Conservation (phyloP, 2,888 invertebrate species). For the Thelaira solivaga region DNA sequence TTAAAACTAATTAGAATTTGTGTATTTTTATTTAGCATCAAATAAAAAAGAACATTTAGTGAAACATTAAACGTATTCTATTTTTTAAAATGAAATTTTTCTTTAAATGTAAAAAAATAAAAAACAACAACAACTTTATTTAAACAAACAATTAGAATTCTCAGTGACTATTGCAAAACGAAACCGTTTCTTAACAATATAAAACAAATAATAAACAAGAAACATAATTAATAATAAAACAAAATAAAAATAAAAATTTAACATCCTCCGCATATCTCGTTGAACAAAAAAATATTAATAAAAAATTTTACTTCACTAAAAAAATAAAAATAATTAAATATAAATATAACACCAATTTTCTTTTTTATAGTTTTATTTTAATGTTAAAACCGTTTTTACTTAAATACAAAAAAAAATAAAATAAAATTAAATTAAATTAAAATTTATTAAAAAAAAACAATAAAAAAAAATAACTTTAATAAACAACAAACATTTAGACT, state of each 20-base stretch:
- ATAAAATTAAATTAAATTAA: neutral
- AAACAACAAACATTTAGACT: conserved; percentile 30
- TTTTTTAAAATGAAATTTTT: neutral
- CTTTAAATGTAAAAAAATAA: neutral
- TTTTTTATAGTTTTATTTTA: conserved; percentile 38
- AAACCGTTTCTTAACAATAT: conserved; percentile 34
- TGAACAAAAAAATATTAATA: conserved; percentile 35
- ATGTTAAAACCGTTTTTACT: conserved; percentile 40
- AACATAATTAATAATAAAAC: conserved; percentile 5
- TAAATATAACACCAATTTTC: conserved; percentile 47
- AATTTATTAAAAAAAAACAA: neutral
- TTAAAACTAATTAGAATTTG: too few relatives aligned
- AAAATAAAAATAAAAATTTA: conserved; percentile 22
- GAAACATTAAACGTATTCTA: neutral
- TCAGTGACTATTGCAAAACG: conserved; percentile 47
- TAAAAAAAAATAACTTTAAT: conserved; percentile 43
- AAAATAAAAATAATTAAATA: conserved; percentile 26
- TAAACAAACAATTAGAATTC: conserved; percentile 25
- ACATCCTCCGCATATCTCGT: conserved; percentile 61
- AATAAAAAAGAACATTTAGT: too few relatives aligned
- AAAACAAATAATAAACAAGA: neutral
- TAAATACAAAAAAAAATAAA: neutral
- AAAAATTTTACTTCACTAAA: too few relatives aligned
- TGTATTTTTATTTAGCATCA: too few relatives aligned
- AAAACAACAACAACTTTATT: too few relatives aligned